These are phyloP conservation scores for Empidonax alnorum DNA, from an alignment of 2,113 vertebrate genomes.

Conservation along the genomic window DNA sequence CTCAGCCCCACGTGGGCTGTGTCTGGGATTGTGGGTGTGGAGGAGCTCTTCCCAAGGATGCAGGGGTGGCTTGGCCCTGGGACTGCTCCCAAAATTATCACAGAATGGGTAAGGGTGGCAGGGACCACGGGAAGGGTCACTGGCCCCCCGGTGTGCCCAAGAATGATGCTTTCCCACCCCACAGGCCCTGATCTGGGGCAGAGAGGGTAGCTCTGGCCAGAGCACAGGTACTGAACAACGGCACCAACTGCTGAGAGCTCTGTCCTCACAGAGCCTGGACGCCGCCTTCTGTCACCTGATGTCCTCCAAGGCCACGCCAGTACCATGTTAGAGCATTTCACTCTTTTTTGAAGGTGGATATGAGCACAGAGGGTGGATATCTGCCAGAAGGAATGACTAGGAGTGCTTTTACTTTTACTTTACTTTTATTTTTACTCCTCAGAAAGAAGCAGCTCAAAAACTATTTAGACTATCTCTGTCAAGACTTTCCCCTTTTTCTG, in stretches of 20 bases:
- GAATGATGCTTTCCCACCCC: not conserved
- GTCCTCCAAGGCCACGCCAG: not conserved
- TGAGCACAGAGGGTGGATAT: not conserved
- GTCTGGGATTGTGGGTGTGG: fast-evolving
- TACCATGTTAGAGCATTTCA: fast-evolving
- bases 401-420: not conserved
- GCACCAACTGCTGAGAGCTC: fast-evolving
- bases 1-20: fast-evolving
- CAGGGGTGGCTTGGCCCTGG: fast-evolving
- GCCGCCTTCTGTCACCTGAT: not conserved
- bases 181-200: fast-evolving
- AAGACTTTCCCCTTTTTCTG: not conserved
- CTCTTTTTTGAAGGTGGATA: too few relatives aligned
- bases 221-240: fast-evolving
- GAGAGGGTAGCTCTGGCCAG: not conserved
- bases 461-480: not conserved
- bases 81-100: not conserved
- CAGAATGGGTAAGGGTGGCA: fast-evolving
- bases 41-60: fast-evolving
- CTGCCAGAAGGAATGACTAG: not conserved
- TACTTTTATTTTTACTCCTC: not conserved
- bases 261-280: fast-evolving
- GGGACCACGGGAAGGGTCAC: not conserved
- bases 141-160: fast-evolving
- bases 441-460: not conserved